Base-by-base conservation (phyloP, 2,888 invertebrate species). In the Conops quadrifasciatus region DNA sequence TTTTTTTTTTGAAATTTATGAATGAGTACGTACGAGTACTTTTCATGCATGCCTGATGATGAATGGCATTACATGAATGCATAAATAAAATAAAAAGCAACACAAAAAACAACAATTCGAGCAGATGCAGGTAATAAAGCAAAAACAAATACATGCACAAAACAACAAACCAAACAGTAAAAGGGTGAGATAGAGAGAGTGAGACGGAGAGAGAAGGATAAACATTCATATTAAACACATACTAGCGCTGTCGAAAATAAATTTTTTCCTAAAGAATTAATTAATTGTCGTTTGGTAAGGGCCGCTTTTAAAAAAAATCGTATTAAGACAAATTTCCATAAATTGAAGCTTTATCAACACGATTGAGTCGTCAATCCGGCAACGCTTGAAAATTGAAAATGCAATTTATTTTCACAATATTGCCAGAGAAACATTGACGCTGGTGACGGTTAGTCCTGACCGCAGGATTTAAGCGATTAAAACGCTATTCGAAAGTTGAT, bases 401-500 rank as follows among this genome's bases (percentile, higher is more conserved):
- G 9, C 2, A 58, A 58, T 58, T 58, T 58, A 58, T 58, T 58
- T 36, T 24, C 58, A 28, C 16, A 58, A 1, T 28, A 9, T 15
- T 56, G 21, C 13, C 19, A 24, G n/a, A 21, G 24, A 19, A 21
- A 11, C 21, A 45, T 63, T 45, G 45, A 11, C 5, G 63, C 11
- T 63, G 64, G n/a, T n/a, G n/a, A 16, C 53, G 53, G 15, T 53
- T 26, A 19, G 30, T 47, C 19, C 47, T 64, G 43, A 63, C 28
- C 28, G 16, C 26, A 2, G 59, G 26, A 65, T 45, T 65, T 62
- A 47, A 63, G 56, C 64, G 64, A 64, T 64, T 56, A 56, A 62
- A 63, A 64, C 28, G 51, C 68, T 58, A 74, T 75, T 71, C 72
- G 65, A 71, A 65, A 67, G 71, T 70, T 73, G 72, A 75, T 73